These are phyloP conservation scores for Caenorhabditis sulstoni DNA, from an alignment of 2,888 invertebrate species.

Conservation along the genomic window DNA sequence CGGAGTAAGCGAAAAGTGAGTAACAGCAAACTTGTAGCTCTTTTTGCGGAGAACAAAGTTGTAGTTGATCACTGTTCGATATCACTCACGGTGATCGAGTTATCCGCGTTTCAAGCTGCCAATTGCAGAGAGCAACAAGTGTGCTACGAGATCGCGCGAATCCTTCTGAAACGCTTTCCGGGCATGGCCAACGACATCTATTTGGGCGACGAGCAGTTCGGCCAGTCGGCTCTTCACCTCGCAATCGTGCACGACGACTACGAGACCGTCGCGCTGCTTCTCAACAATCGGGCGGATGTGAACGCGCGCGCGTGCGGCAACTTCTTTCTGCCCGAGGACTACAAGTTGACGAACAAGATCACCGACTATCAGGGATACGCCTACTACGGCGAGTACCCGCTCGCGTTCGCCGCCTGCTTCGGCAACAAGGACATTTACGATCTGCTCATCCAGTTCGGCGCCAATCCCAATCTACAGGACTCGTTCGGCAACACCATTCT, in stretches of 20 bases:
- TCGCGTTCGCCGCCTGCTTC: conserved; percentile 97
- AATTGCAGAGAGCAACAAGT: conserved; percentile 68
- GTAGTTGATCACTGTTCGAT: no score
- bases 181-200: conserved; percentile 93
- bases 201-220: conserved; percentile 96
- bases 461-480: conserved; percentile 95
- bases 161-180: conserved; percentile 84
- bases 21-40: no score
- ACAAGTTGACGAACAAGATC: conserved; percentile 87
- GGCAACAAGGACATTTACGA: conserved; percentile 98
- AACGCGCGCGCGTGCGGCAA: conserved; percentile 94
- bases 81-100: no score
- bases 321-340: conserved; percentile 96
- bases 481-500: conserved; percentile 97
- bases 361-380: conserved; percentile 97
- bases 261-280: conserved; percentile 92
- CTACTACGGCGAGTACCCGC: conserved; percentile 96
- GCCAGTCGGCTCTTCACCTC: conserved; percentile 93
- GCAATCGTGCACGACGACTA: conserved; percentile 97
- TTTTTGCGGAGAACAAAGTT: no score
- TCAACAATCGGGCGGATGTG: conserved; percentile 89
- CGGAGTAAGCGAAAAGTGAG: no score
- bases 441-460: conserved; percentile 91
- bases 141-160: conserved; percentile 86
- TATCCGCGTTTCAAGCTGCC: no score